A percentile compares a stretch with the other conserved stretches of the same genome.
phyloP scores from a whole-genome alignment of 2,113 vertebrate species.

The Callipepla squamata region DNA sequence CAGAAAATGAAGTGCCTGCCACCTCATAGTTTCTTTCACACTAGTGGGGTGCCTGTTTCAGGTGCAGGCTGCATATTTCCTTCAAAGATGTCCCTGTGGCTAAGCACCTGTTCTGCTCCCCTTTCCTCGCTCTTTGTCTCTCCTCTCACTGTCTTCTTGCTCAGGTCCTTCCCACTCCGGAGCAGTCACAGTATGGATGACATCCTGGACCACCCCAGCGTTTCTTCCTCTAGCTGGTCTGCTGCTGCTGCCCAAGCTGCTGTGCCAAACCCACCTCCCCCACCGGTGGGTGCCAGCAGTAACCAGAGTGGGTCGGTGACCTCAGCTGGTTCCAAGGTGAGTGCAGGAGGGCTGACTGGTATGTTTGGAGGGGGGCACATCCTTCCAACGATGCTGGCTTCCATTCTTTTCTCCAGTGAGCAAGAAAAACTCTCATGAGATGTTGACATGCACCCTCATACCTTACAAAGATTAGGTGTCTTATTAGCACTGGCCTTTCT shows the following conservation, averaged over 20 bases:
- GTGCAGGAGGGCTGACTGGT: neutral
- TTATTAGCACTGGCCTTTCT: neutral
- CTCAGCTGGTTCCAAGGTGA: conserved; percentile 67
- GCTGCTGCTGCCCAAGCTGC: conserved; percentile 70
- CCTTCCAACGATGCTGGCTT: neutral
- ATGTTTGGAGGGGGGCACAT: fast-evolving
- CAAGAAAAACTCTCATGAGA: neutral
- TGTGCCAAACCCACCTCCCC: conserved; percentile 6
- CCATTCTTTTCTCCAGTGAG: neutral
- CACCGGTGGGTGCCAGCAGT: conserved; percentile 31
- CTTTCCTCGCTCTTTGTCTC: too few species aligned
- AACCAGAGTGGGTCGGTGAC: conserved; percentile 54
- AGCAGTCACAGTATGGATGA: conserved; percentile 88
- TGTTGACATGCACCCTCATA: neutral
- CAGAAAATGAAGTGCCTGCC: neutral
- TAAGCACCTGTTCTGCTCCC: too few species aligned
- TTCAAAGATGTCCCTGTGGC: too few species aligned
- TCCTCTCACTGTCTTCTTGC: neutral
- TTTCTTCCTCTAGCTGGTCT: conserved; percentile 41
- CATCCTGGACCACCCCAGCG: conserved; percentile 79
- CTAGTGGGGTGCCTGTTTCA: neutral
- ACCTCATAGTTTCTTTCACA: neutral
- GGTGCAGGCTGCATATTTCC: neutral
- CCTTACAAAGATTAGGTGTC: neutral
- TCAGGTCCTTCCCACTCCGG: conserved; percentile 79